Evolutionary conservation across 2,113 vertebrate species (phyloP), one percentile per base, ranked within the genome.

Genomic region (Tychaedon coryphoeus): DNA sequence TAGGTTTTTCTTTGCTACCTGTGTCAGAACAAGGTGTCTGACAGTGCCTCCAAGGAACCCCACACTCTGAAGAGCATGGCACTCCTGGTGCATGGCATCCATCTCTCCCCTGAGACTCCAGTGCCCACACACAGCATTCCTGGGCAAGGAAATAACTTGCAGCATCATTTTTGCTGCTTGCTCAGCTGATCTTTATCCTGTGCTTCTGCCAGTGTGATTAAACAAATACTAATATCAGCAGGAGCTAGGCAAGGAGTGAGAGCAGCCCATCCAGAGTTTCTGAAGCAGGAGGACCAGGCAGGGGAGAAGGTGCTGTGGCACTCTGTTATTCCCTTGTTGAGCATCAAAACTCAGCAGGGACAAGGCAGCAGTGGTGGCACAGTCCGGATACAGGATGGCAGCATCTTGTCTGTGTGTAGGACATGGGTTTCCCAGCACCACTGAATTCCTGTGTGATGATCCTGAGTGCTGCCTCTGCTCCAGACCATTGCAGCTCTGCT

Each of bases 381-480:
- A 36, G 17, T 36, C 26, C 4, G 3, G 25, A 3, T 62, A 8
- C 23, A 25, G 76, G 25, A 31, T 58, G 64, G 67, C 70, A 78
- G 33, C 6, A 10, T 25, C n/a, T 29, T 43, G 12, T 43, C 33
- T 70, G 33, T n/a, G 42, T 42, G 51, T 29, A 33, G 18, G 70
- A 8, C 24, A 5, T 0, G 1, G 6, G 4, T 26, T 72, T 75
- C 60, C 48, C 57, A 79, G 0, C 24, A 12, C 18, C 53, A 1
- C 53, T 34, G 53, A 69, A 31, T 70, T 74, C 25, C 60, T 81
- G 69, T 23, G 19, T 9, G 28, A 3, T 36, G 79, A 60, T 72
- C 54, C 78, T 50, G 10, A 5, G n/a, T 12, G 22, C 85, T 74
- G 38, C 58, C 42, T 42, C 42, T 74, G 73, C 74, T 66, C 74